phyloP scores from a whole-genome alignment of 2,797 vertebrate genomes.

The Ataeniobius toweri region DNA sequence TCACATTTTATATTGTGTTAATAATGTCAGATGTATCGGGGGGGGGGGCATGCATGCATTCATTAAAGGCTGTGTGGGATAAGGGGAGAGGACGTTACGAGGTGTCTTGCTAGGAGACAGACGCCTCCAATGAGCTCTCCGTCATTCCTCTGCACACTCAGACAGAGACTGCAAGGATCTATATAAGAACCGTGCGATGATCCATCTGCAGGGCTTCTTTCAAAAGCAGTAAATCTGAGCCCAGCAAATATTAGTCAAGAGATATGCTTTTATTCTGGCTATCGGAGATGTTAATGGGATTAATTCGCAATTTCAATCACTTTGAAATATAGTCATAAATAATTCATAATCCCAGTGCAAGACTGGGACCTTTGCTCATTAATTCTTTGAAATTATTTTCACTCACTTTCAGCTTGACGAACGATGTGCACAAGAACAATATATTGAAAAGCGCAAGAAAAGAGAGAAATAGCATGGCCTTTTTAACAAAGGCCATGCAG shows the following conservation, averaged over 20 bases:
- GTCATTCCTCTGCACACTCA: conserved; percentile 76
- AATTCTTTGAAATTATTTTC: conserved; percentile 64
- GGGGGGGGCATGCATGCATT: conserved; percentile 60
- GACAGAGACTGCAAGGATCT: conserved; percentile 65
- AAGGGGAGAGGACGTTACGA: conserved; percentile 59
- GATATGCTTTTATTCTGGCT: conserved; percentile 75
- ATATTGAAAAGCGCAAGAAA: conserved; percentile 35
- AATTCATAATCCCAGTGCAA: conserved; percentile 63
- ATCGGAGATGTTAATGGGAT: conserved; percentile 76
- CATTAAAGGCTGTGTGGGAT: conserved; percentile 68
- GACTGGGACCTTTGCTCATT: conserved; percentile 56
- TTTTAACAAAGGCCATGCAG: conserved; percentile 4
- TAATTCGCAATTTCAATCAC: conserved; percentile 74
- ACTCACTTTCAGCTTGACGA: conserved; percentile 41
- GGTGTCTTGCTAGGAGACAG: conserved; percentile 70
- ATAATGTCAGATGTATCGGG: conserved; percentile 75
- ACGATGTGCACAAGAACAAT: conserved; percentile 37
- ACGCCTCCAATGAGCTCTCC: conserved; percentile 77
- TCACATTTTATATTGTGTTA: conserved; percentile 83
- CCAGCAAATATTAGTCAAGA: conserved; percentile 74
- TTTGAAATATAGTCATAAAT: conserved; percentile 72
- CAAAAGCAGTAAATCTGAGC: conserved; percentile 72
- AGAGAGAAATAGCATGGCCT: conserved; percentile 20
- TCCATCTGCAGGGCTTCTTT: conserved; percentile 71
- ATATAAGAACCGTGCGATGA: conserved; percentile 45